These are phyloP conservation scores for Laticauda colubrina DNA, from an alignment of 2,113 vertebrate species.

Conservation along the genomic window DNA sequence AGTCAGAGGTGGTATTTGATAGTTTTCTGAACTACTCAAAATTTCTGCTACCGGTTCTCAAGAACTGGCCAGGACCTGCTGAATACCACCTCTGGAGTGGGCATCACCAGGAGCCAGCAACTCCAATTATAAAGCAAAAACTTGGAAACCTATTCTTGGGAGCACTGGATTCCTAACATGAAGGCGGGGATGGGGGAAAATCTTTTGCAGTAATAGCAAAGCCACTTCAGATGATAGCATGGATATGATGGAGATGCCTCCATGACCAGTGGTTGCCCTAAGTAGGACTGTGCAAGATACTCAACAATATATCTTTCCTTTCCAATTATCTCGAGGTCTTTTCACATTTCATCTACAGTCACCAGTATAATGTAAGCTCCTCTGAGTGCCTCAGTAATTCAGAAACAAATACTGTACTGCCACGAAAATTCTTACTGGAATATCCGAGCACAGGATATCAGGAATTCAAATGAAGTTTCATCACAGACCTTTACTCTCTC, in stretches of 20 bases:
- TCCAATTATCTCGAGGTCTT: neutral
- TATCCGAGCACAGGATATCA: neutral
- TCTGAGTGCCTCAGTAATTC: neutral
- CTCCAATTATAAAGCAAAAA: neutral
- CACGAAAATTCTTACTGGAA: neutral
- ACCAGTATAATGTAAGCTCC: neutral
- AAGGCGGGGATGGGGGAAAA: neutral
- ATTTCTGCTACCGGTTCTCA: no score
- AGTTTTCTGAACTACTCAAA: no score
- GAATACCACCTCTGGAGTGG: no score
- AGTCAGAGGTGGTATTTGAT: no score
- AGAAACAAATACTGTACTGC: neutral
- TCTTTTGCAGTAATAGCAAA: neutral
- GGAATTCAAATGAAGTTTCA: neutral
- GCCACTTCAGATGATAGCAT: neutral
- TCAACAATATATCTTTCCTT: neutral
- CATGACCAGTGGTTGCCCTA: neutral
- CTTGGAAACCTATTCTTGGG: neutral
- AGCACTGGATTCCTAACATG: neutral
- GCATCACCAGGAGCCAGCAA: neutral
- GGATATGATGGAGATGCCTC: neutral
- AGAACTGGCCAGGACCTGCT: no score
- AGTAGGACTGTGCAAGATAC: constrained; percentile 3
- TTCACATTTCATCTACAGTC: neutral
- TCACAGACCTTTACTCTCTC: constrained; percentile 11